Percentiles rank a stretch among this genome's conserved stretches.
Conservation (phyloP, 2,888 invertebrate species). For the Catocala sponsa region DNA sequence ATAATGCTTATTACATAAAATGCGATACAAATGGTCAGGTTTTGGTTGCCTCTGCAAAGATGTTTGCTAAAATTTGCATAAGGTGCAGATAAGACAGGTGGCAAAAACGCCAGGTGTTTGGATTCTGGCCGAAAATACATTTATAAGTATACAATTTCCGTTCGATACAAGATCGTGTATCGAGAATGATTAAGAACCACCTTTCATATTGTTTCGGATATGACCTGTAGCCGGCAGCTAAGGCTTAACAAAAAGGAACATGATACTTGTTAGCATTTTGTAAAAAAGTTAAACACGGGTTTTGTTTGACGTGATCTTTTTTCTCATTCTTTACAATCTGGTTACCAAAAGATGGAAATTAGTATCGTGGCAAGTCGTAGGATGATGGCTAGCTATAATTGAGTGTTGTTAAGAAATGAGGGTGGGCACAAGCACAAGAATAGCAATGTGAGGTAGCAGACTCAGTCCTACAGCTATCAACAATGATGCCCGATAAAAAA, state of each 20-base stretch:
- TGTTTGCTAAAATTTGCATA: constrained; percentile 54
- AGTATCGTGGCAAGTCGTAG: too few relatives aligned
- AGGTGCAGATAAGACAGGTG: constrained; percentile 47
- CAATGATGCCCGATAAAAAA: too few relatives aligned
- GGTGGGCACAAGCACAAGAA: too few relatives aligned
- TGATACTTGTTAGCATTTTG: neutral
- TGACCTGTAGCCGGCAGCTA: constrained; percentile 25
- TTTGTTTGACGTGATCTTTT: neutral
- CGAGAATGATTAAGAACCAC: constrained; percentile 37
- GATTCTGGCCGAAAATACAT: constrained; percentile 32
- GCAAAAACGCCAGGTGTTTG: constrained; percentile 53
- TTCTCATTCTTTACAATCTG: constrained; percentile 31
- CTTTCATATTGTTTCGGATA: constrained; percentile 37
- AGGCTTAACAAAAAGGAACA: constrained; percentile 25
- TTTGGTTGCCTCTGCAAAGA: constrained; percentile 30
- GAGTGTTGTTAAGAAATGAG: too few relatives aligned
- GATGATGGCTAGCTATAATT: too few relatives aligned
- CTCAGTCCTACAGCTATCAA: too few relatives aligned
- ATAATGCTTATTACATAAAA: constrained; percentile 19
- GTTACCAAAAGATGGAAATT: too few relatives aligned
- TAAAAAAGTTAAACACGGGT: neutral
- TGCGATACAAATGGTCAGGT: constrained; percentile 35
- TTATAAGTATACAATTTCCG: constrained; percentile 30
- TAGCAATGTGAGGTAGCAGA: too few relatives aligned
- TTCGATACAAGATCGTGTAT: constrained; percentile 26